phyloP scores from a whole-genome alignment of 2,888 invertebrate genomes.

The Diachrysia chrysitis region DNA sequence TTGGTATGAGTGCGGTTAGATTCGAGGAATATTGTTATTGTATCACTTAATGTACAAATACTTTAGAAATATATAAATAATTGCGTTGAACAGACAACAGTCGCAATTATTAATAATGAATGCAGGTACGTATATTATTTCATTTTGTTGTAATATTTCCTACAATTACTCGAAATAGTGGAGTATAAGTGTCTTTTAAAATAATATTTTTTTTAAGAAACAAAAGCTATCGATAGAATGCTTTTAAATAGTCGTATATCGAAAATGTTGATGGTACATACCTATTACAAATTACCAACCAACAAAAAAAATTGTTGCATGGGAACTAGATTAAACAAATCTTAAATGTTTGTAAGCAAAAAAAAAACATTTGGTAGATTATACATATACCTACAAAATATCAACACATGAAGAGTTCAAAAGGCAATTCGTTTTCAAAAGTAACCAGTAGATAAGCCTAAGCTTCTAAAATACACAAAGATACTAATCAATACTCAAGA shows the following conservation, averaged over 20 bases:
- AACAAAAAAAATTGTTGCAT: not conserved
- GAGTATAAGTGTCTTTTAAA: too few species aligned
- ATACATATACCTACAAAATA: not conserved
- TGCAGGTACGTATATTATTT: not conserved
- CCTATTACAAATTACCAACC: too few species aligned
- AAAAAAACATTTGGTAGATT: not conserved
- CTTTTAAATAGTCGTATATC: too few species aligned
- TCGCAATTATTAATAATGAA: not conserved
- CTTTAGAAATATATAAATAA: not conserved
- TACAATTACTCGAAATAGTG: too few species aligned
- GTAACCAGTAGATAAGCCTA: not conserved
- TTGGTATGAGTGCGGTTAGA: slow-evolving; percentile 21
- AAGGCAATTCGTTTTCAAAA: not conserved
- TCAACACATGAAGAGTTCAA: not conserved
- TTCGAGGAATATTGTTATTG: slow-evolving; percentile 31
- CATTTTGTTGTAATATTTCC: not conserved
- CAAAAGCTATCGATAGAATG: too few species aligned
- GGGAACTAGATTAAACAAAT: too few species aligned
- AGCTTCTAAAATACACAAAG: not conserved
- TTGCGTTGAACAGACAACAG: not conserved
- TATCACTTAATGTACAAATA: slow-evolving; percentile 15
- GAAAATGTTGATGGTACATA: too few species aligned
- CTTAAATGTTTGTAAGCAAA: not conserved
- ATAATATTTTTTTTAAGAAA: too few species aligned
- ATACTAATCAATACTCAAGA: not conserved